A percentile compares a stretch with the other conserved stretches of the same genome.
Evolutionary conservation across 2,797 vertebrate species (phyloP).

Genomic region (Monodelphis domestica): DNA sequence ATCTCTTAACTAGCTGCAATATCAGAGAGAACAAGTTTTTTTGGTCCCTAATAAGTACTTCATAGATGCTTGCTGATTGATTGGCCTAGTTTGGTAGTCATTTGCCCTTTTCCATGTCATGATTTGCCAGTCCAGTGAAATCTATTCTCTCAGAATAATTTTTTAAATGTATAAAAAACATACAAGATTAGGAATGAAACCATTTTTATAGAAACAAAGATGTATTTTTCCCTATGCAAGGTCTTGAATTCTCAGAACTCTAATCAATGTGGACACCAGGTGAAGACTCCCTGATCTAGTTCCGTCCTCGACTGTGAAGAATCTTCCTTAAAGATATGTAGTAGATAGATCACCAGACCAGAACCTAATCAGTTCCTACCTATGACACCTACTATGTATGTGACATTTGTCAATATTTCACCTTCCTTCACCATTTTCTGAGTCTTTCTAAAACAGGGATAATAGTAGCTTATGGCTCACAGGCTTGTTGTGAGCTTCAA

Average conservation of each 20-base stretch:
- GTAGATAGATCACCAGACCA: no score
- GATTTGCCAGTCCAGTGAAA: not conserved
- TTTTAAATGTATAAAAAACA: not conserved
- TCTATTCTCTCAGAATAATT: not conserved
- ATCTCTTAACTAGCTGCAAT: not conserved
- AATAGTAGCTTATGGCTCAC: not conserved
- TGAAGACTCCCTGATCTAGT: not conserved
- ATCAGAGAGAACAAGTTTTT: not conserved
- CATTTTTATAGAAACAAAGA: not conserved
- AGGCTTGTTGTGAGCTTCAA: not conserved
- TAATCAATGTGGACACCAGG: not conserved
- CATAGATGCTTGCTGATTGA: not conserved
- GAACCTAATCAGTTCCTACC: no score
- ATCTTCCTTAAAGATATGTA: not conserved
- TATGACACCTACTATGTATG: not conserved
- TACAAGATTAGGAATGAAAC: not conserved
- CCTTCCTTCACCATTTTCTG: not conserved
- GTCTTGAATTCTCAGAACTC: not conserved
- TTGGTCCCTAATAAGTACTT: not conserved
- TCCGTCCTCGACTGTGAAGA: not conserved
- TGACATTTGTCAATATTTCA: not conserved
- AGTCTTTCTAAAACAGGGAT: not conserved
- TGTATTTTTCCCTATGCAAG: not conserved
- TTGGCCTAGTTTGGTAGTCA: not conserved
- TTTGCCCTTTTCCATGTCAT: not conserved